A percentile compares a stretch with the other conserved stretches of the same genome.
Evolutionary conservation across 2,888 invertebrate species (phyloP).

Genomic region (Druceiella hillmani): DNA sequence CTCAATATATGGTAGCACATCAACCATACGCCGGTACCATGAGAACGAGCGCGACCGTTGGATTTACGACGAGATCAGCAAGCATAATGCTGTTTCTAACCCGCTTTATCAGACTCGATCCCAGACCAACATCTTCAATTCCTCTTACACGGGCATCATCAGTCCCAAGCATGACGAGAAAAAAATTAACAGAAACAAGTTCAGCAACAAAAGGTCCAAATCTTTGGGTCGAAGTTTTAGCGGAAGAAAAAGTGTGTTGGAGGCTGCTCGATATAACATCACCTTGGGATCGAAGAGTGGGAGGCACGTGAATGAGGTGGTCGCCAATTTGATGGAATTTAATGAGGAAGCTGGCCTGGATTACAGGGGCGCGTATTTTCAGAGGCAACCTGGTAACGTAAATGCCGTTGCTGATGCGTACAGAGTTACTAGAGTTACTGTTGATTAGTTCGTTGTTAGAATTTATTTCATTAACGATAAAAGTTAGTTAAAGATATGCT

Average conservation of each 20-base stretch:
- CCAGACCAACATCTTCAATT: no score
- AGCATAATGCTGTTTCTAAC: no score
- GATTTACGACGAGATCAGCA: no score
- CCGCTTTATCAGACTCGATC: no score
- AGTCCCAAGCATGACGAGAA: slow-evolving; percentile 40
- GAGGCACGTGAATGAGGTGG: slow-evolving; percentile 39
- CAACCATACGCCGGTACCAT: no score
- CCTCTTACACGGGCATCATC: slow-evolving; percentile 41
- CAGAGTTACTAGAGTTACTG: slow-evolving; percentile 35
- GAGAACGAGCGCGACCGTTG: no score
- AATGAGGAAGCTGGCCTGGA: slow-evolving; percentile 39
- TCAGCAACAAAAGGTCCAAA: slow-evolving; percentile 40
- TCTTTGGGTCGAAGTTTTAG: slow-evolving; percentile 39
- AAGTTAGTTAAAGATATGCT: no score
- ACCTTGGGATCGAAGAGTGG: slow-evolving; percentile 36
- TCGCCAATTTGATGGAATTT: slow-evolving; percentile 37
- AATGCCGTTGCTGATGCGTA: slow-evolving; percentile 43
- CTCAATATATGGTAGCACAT: no score
- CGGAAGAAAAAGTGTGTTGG: slow-evolving; percentile 32
- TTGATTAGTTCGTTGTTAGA: no score
- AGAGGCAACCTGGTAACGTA: slow-evolving; percentile 31
- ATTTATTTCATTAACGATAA: no score
- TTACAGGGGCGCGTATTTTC: slow-evolving; percentile 35
- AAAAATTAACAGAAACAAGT: slow-evolving; percentile 40
- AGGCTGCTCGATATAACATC: slow-evolving; percentile 38